Conservation (phyloP, 2,888 invertebrate genomes). For the Congeria kusceri region DNA sequence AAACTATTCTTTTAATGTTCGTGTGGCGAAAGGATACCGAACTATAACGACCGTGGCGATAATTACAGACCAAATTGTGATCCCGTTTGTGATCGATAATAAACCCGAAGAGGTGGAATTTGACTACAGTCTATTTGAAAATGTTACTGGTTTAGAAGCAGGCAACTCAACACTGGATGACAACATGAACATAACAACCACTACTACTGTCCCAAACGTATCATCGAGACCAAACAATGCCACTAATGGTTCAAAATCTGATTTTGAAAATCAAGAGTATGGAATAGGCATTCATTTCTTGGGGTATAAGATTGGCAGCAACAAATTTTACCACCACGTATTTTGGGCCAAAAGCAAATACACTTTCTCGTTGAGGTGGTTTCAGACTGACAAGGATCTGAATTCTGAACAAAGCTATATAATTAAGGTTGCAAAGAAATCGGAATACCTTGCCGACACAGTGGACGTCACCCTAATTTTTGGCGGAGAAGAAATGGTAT, state of each 20-base stretch:
- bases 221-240: constrained; percentile 11
- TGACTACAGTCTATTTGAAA: constrained; percentile 42
- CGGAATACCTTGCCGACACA: constrained; percentile 23
- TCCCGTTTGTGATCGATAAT: constrained; percentile 38
- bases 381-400: constrained; percentile 40
- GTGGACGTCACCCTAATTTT: constrained; percentile 43
- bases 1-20: constrained; percentile 38
- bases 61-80: constrained; percentile 28
- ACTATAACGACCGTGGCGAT: constrained; percentile 46
- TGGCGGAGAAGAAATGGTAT: constrained; percentile 39
- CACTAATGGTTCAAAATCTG: constrained; percentile 12
- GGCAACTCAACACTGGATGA: constrained; percentile 27
- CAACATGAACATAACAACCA: constrained; percentile 14
- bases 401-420: constrained; percentile 25
- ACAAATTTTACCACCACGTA: constrained; percentile 34
- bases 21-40: constrained; percentile 30
- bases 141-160: constrained; percentile 36
- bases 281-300: constrained; percentile 56
- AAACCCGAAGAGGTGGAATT: constrained; percentile 49
- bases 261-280: constrained; percentile 37
- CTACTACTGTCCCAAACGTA: constrained; percentile 13
- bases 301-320: constrained; percentile 46
- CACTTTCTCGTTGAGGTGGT: constrained; percentile 43
- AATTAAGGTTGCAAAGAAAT: constrained; percentile 30
- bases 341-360: constrained; percentile 55